Conservation (phyloP, 1,140 invertebrate species). For the Drosophila fuyamai region DNA sequence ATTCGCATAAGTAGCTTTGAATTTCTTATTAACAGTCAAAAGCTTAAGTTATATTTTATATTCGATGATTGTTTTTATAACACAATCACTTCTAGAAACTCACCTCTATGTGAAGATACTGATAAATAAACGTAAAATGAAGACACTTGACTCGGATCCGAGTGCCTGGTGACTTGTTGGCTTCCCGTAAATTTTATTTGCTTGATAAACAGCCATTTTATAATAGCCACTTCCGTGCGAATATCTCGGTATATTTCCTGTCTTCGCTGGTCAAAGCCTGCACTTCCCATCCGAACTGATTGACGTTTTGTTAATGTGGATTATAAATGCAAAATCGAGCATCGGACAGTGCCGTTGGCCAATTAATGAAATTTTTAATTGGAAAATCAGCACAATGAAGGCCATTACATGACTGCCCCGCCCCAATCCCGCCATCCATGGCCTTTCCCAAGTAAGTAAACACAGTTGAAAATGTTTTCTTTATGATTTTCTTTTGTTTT, state of each 20-base stretch:
- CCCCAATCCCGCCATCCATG: background rate
- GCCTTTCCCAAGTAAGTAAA: slow-evolving; percentile 17
- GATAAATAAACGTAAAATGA: too few species aligned
- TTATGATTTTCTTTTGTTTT: slow-evolving; percentile 59
- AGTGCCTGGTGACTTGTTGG: background rate
- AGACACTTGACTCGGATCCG: background rate
- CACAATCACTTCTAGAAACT: too few species aligned
- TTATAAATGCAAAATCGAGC: slow-evolving; percentile 36
- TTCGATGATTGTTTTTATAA: too few species aligned
- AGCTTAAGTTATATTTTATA: too few species aligned
- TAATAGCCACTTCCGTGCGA: slow-evolving; percentile 22
- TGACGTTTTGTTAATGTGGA: slow-evolving; percentile 34
- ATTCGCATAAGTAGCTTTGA: too few species aligned
- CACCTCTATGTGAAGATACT: too few species aligned
- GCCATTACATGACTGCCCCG: slow-evolving; percentile 5
- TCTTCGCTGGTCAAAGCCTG: slow-evolving; percentile 1
- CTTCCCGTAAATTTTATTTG: background rate
- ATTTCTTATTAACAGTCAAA: too few species aligned
- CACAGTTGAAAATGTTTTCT: slow-evolving; percentile 36
- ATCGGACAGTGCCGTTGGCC: slow-evolving; percentile 28
- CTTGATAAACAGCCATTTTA: background rate
- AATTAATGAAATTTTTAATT: slow-evolving; percentile 46
- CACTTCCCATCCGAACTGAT: slow-evolving; percentile 24
- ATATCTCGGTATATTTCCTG: slow-evolving; percentile 25
- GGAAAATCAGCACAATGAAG: slow-evolving; percentile 40